Conservation (phyloP, 2,113 vertebrate species). For the Chlorocebus sabaeus region DNA sequence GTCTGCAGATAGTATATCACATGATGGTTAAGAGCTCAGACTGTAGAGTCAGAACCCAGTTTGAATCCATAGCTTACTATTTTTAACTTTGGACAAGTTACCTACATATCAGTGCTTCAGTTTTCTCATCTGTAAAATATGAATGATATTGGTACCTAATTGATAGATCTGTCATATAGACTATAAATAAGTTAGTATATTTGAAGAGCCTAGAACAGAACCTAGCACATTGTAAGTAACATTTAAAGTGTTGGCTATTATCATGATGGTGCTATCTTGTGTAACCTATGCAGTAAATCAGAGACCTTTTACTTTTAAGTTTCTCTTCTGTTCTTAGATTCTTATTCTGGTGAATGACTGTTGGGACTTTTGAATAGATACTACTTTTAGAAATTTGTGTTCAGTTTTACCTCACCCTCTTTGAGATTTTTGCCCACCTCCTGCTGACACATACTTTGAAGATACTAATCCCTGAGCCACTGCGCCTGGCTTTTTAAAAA, state of each 20-base stretch:
- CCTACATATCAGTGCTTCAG: not conserved
- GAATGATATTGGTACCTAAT: not conserved
- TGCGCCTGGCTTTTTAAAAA: not conserved
- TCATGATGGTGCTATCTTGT: not conserved
- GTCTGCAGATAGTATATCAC: not conserved
- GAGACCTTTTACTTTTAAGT: not conserved
- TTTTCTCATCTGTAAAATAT: conserved; percentile 21
- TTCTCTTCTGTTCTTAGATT: not conserved
- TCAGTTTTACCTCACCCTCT: not conserved
- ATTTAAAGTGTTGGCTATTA: not conserved
- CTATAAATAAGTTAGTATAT: conserved; percentile 2
- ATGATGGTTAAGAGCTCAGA: not conserved
- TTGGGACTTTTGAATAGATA: not conserved
- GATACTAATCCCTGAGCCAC: too few relatives aligned
- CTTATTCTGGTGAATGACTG: not conserved
- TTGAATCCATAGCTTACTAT: not conserved
- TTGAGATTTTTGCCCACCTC: not conserved
- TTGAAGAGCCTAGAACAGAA: not conserved
- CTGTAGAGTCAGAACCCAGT: not conserved
- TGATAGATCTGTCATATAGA: not conserved
- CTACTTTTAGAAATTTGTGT: conserved; percentile 3
- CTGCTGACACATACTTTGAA: not conserved
- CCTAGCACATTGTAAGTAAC: not conserved
- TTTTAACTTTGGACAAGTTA: not conserved
- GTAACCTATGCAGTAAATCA: not conserved